phyloP scores from a whole-genome alignment of 2,888 invertebrate species.

The Temnothorax unifasciatus region DNA sequence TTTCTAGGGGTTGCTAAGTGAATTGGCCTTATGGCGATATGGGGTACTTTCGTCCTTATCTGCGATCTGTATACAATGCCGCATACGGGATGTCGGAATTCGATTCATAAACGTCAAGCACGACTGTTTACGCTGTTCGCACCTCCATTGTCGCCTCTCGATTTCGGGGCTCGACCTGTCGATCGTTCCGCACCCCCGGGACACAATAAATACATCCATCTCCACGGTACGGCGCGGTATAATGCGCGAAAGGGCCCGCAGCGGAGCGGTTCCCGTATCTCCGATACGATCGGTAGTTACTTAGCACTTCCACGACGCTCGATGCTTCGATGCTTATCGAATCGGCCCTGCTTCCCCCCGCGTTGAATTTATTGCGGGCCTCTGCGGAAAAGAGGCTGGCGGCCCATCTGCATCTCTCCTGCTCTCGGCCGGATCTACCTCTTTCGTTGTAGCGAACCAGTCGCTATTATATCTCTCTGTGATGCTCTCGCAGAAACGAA shows the following conservation, averaged over 20 bases:
- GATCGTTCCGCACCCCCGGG: conserved; percentile 42
- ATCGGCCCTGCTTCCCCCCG: conserved; percentile 73
- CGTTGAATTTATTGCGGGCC: conserved; percentile 84
- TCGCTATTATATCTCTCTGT: not conserved
- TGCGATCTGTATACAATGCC: conserved; percentile 32
- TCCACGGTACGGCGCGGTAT: conserved; percentile 4
- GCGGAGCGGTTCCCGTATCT: conserved; percentile 74
- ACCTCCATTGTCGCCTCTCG: conserved; percentile 61
- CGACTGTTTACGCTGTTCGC: conserved; percentile 64
- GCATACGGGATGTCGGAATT: conserved; percentile 72
- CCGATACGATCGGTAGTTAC: conserved; percentile 84
- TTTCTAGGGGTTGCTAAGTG: conserved; percentile 27
- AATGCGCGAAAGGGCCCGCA: conserved; percentile 54
- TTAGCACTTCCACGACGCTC: conserved; percentile 84
- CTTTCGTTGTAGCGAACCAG: conserved; percentile 26
- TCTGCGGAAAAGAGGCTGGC: conserved; percentile 76
- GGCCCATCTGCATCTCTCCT: conserved; percentile 73
- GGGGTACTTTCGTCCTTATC: conserved; percentile 31
- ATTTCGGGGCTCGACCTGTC: conserved; percentile 40
- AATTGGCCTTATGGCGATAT: not conserved
- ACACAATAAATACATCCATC: conserved; percentile 53
- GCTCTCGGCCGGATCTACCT: not conserved
- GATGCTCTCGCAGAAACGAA: conserved; percentile 38
- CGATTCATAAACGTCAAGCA: conserved; percentile 81
- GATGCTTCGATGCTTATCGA: conserved; percentile 82